Evolutionary conservation across 2,888 invertebrate genomes (phyloP).

Genomic region (Trichogramma evanescens): DNA sequence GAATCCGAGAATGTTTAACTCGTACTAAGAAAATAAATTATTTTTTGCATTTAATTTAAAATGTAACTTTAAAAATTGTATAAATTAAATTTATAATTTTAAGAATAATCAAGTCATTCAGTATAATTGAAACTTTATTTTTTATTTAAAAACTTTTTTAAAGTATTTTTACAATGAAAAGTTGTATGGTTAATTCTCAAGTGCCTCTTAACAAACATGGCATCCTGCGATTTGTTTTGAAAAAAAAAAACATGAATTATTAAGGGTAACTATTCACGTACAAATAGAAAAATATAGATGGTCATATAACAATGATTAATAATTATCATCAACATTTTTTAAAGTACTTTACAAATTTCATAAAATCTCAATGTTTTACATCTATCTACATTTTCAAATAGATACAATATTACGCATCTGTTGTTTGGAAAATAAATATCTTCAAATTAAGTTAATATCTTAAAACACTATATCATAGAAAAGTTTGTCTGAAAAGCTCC

Average conservation of each 20-base stretch:
- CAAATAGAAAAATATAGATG: too few relatives aligned
- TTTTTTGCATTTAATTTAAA: not conserved
- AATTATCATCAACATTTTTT: too few relatives aligned
- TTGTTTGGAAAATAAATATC: too few relatives aligned
- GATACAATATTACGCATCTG: too few relatives aligned
- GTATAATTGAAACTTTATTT: conserved; percentile 2
- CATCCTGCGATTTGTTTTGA: conserved; percentile 4
- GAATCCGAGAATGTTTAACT: conserved; percentile 39
- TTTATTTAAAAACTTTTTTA: conserved; percentile 10
- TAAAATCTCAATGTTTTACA: too few relatives aligned
- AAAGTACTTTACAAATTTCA: too few relatives aligned
- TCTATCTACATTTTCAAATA: too few relatives aligned
- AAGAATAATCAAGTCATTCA: not conserved
- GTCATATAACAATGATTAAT: too few relatives aligned
- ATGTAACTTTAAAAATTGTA: not conserved
- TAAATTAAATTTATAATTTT: not conserved
- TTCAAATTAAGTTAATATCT: too few relatives aligned
- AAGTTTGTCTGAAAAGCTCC: too few relatives aligned
- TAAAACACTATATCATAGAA: too few relatives aligned
- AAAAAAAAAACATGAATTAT: not conserved
- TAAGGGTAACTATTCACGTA: too few relatives aligned
- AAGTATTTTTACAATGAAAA: not conserved
- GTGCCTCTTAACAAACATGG: conserved; percentile 3
- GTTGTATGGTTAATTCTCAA: not conserved
- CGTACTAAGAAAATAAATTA: not conserved